Evolutionary conservation across 2,113 vertebrate genomes (phyloP).

Genomic region (Willisornis vidua): DNA sequence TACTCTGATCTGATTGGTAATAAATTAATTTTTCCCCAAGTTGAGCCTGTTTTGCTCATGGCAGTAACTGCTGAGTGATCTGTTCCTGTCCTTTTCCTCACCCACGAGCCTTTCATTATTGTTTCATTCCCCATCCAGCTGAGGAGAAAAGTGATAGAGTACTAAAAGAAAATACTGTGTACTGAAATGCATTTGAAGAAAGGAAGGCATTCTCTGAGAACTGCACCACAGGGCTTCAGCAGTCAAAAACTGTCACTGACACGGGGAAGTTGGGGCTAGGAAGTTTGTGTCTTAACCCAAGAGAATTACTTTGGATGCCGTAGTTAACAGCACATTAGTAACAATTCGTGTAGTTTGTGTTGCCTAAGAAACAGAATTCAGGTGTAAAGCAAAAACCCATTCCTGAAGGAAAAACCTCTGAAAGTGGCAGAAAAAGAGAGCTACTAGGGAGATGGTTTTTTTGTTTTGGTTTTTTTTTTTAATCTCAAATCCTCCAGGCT

Average conservation of each 20-base stretch:
- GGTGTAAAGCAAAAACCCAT: not conserved
- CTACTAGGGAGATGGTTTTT: not conserved
- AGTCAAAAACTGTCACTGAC: not conserved
- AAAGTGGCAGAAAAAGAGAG: not conserved
- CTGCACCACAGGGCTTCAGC: not conserved
- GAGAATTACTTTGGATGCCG: not conserved
- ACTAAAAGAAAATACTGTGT: not conserved
- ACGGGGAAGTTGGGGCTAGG: not conserved
- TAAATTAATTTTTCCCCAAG: not conserved
- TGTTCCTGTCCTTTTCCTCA: rapidly evolving
- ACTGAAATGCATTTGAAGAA: not conserved
- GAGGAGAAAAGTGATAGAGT: not conserved
- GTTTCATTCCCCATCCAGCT: not conserved
- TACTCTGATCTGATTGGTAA: not conserved
- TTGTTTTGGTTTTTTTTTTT: not conserved
- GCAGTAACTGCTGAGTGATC: not conserved
- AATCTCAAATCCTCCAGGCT: not conserved
- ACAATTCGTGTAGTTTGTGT: not conserved
- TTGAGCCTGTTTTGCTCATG: not conserved
- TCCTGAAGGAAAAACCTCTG: not conserved
- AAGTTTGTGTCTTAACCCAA: not conserved
- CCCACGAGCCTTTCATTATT: not conserved
- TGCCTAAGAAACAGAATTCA: not conserved
- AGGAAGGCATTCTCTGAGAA: not conserved
- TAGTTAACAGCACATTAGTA: not conserved